These are phyloP conservation scores for Gymnogyps californianus DNA, from an alignment of 2,113 vertebrate species.

Conservation along the genomic window DNA sequence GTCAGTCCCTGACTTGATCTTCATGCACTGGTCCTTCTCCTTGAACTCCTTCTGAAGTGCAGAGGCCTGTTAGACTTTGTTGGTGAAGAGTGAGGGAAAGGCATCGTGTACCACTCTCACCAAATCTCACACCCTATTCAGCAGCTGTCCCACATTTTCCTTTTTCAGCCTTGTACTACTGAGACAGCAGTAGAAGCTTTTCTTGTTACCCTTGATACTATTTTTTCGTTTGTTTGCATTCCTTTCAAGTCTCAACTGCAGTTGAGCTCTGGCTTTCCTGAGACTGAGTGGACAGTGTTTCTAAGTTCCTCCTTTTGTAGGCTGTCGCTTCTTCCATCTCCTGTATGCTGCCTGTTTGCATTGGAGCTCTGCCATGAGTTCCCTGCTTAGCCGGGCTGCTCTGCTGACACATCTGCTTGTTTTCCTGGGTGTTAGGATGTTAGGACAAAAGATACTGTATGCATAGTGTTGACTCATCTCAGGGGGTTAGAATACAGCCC, in stretches of 20 bases:
- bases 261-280: background rate
- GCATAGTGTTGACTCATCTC: fast-evolving
- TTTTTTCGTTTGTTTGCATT: background rate
- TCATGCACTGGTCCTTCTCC: background rate
- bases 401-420: background rate
- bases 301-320: background rate
- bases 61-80: background rate
- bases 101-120: background rate
- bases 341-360: background rate
- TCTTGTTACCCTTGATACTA: background rate
- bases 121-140: background rate
- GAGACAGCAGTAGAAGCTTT: background rate
- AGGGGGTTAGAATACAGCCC: background rate
- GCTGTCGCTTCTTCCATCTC: background rate
- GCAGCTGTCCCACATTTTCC: background rate
- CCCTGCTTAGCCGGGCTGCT: background rate
- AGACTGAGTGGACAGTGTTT: background rate
- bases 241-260: background rate
- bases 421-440: background rate
- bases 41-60: background rate
- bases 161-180: background rate
- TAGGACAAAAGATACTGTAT: background rate
- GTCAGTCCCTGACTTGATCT: background rate
- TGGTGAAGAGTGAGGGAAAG: background rate
- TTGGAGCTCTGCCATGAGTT: background rate